Conservation (phyloP, 2,113 vertebrate species). For the Anser brachyrhynchus region DNA sequence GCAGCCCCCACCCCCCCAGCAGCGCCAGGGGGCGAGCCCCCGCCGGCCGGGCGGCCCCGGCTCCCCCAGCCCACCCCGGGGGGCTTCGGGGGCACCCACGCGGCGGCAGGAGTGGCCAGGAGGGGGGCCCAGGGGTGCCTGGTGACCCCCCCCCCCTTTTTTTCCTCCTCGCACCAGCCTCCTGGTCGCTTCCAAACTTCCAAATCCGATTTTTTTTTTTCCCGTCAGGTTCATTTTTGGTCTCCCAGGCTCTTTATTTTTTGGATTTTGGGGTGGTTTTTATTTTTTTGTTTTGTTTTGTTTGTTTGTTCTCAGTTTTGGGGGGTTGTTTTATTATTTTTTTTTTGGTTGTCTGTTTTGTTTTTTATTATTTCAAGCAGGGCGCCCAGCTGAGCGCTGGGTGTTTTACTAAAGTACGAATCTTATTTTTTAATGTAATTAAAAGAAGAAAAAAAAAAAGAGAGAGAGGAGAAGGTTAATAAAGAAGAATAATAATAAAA, state of each 20-base stretch:
- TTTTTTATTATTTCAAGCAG: conserved; percentile 77
- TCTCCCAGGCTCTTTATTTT: conserved; percentile 41
- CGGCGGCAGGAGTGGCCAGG: background rate
- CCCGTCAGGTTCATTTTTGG: conserved; percentile 51
- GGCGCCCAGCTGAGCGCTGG: conserved; percentile 64
- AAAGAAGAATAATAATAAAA: conserved; percentile 53
- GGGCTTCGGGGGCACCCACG: background rate
- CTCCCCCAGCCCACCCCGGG: background rate
- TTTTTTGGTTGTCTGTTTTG: conserved; percentile 10
- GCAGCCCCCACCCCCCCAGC: background rate
- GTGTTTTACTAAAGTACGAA: conserved; percentile 81
- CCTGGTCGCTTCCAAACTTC: conserved; percentile 42
- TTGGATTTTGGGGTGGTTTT: background rate
- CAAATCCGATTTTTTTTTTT: conserved; percentile 51
- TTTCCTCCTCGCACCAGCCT: background rate
- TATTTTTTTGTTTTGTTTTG: conserved; percentile 13
- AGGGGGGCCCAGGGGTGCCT: background rate
- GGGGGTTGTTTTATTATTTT: background rate
- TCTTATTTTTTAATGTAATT: conserved; percentile 80
- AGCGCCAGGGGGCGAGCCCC: too few relatives aligned
- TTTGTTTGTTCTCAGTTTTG: conserved; percentile 29
- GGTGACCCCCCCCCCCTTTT: background rate
- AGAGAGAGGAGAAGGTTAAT: background rate
- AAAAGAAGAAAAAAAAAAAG: conserved; percentile 22
- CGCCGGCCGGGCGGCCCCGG: background rate